phyloP scores from a whole-genome alignment of 2,797 vertebrate genomes.

The Sardinella longiceps region DNA sequence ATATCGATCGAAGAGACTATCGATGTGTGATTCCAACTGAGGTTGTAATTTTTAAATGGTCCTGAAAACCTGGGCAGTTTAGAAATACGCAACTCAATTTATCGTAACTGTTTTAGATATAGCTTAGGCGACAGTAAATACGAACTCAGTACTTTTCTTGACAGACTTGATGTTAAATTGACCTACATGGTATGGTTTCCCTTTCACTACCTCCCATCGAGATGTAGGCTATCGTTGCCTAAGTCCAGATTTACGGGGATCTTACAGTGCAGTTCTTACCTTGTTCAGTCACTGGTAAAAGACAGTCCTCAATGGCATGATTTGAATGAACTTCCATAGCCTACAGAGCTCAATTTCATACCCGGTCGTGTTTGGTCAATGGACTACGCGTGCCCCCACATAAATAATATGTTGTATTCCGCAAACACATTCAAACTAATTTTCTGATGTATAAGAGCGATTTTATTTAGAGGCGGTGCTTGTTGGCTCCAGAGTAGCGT shows the following conservation, averaged over 20 bases:
- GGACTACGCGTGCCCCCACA: background rate
- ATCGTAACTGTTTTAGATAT: background rate
- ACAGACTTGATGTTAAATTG: background rate
- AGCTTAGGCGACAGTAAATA: background rate
- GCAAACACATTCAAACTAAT: slow-evolving; percentile 73
- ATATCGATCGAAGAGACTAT: background rate
- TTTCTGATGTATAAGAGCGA: slow-evolving; percentile 74
- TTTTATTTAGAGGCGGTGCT: slow-evolving; percentile 85
- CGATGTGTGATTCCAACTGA: background rate
- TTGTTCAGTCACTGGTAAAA: background rate
- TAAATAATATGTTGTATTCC: slow-evolving; percentile 34
- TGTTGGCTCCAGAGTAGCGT: slow-evolving; percentile 79
- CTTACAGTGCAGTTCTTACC: background rate
- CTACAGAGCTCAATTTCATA: background rate
- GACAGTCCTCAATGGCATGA: slow-evolving; percentile 10
- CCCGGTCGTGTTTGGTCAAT: slow-evolving; percentile 4
- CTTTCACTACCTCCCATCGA: background rate
- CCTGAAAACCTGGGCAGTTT: background rate
- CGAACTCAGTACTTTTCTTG: background rate
- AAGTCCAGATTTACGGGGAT: background rate
- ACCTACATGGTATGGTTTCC: too few species aligned
- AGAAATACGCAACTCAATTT: background rate
- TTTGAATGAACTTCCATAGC: slow-evolving; percentile 20
- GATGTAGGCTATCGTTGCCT: background rate
- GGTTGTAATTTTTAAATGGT: background rate